Evolutionary conservation across 2,888 invertebrate species (phyloP).

Genomic region (Zelleria hepariella): DNA sequence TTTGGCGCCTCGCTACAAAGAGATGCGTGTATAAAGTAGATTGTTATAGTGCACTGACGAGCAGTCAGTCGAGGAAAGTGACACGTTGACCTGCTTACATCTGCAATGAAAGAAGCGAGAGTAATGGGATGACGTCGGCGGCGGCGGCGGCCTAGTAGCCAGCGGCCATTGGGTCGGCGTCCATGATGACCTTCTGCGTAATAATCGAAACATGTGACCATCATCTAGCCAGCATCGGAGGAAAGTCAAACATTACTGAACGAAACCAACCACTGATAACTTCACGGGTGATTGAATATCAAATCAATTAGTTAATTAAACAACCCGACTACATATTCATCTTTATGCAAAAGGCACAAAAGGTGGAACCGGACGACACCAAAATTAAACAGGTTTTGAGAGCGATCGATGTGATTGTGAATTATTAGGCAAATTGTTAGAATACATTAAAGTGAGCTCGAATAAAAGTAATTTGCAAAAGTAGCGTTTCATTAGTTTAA

Average conservation of each 20-base stretch:
- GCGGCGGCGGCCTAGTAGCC: background rate
- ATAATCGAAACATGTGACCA: background rate
- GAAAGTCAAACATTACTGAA: no score
- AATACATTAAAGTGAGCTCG: constrained; percentile 8
- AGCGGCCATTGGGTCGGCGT: constrained; percentile 8
- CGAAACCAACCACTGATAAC: no score
- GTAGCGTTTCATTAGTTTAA: constrained; percentile 40
- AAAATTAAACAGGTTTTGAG: background rate
- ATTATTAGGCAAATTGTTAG: constrained; percentile 5
- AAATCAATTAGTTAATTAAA: no score
- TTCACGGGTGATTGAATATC: no score
- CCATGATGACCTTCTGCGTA: constrained; percentile 11
- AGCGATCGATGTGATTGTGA: background rate
- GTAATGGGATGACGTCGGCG: constrained; percentile 37
- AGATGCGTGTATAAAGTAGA: constrained; percentile 7
- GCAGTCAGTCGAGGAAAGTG: constrained; percentile 48
- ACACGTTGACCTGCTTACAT: constrained; percentile 51
- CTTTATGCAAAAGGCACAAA: background rate
- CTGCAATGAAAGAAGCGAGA: constrained; percentile 42
- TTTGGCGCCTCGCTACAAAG: background rate
- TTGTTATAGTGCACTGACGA: constrained; percentile 7
- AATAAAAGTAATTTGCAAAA: constrained; percentile 25
- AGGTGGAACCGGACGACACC: background rate
- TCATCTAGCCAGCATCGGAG: background rate
- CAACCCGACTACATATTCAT: background rate